These are phyloP conservation scores for Trissonchulus sp. DNA, from an alignment of 2,888 invertebrate species.

Conservation along the genomic window DNA sequence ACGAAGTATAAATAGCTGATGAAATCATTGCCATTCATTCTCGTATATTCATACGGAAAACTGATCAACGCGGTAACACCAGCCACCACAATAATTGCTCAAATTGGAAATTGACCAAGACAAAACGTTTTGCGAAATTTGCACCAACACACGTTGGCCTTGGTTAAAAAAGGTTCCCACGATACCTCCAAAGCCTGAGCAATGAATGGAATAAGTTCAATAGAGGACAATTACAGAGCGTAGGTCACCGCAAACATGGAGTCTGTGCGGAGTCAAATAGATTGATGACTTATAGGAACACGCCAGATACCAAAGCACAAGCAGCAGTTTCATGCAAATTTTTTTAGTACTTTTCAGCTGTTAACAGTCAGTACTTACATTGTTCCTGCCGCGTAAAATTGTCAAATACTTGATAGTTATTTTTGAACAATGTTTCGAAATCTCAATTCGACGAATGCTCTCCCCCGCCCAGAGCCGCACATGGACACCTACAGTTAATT, in stretches of 20 bases:
- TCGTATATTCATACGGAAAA: constrained; percentile 92
- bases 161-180: constrained; percentile 95
- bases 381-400: too few species aligned
- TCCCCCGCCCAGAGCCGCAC: too few species aligned
- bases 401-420: too few species aligned
- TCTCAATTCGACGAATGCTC: too few species aligned
- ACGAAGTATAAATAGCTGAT: too few species aligned
- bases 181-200: constrained; percentile 70
- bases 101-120: constrained; percentile 91
- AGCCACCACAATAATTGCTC: constrained; percentile 86
- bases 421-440: too few species aligned
- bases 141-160: constrained; percentile 92
- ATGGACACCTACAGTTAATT: too few species aligned
- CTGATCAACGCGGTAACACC: constrained; percentile 83
- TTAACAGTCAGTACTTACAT: too few species aligned
- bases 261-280: constrained; percentile 99
- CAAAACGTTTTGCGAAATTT: constrained; percentile 83
- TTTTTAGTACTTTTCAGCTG: too few species aligned
- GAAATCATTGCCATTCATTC: too few species aligned
- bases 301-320: constrained; percentile 85
- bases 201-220: constrained; percentile 93
- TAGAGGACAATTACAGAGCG: constrained; percentile 96
- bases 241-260: constrained; percentile 97
- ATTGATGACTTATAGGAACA: constrained; percentile 89
- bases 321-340: too few species aligned